Conservation (phyloP, 2,797 vertebrate genomes). For the Hypotaenidia okinawae region DNA sequence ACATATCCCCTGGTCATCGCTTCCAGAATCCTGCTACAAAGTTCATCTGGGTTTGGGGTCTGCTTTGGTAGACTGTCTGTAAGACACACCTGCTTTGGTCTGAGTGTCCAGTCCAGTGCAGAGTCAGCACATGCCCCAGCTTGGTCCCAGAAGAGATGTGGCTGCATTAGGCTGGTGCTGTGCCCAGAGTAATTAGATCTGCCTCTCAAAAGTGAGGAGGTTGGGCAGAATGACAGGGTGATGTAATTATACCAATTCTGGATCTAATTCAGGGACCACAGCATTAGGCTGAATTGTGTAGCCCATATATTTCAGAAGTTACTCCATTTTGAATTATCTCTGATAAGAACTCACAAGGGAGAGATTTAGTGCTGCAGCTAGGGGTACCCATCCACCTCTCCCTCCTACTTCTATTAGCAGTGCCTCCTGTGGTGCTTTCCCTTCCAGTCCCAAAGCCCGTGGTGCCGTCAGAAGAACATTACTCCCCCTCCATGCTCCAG, state of each 20-base stretch:
- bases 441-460: not conserved
- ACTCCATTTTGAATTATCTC: not conserved
- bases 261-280: not conserved
- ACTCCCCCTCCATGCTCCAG: not conserved
- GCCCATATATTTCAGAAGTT: not conserved
- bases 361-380: not conserved
- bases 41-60: not conserved
- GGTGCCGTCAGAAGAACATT: not conserved
- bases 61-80: not conserved
- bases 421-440: not conserved
- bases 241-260: not conserved
- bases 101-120: not conserved
- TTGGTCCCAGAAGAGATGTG: not conserved
- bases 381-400: not conserved
- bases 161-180: not conserved
- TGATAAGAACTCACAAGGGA: not conserved
- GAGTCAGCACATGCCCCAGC: rapidly evolving
- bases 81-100: not conserved
- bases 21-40: not conserved
- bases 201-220: not conserved
- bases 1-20: too few relatives aligned
- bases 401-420: not conserved
- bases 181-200: conserved; percentile 19
- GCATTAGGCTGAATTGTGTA: not conserved
- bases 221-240: not conserved